Evolutionary conservation across 92 coral and sea anemone genomes (phyloP).

Genomic region (Epizoanthus rinbou): DNA sequence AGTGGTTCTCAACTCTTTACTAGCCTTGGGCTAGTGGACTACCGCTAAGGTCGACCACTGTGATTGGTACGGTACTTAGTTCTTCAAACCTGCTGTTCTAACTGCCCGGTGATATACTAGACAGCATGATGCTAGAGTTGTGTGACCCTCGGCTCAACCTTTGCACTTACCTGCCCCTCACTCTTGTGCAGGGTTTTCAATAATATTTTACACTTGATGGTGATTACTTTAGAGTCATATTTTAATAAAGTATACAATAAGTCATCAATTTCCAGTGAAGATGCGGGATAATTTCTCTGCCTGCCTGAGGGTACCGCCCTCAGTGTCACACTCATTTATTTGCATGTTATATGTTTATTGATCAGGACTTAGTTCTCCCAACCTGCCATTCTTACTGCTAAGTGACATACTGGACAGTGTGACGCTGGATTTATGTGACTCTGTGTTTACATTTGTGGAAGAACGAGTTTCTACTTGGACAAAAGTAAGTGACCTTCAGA

Average conservation of each 20-base stretch:
- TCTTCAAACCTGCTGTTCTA: slow-evolving; percentile 79
- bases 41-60: too few relatives aligned
- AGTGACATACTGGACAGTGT: slow-evolving; percentile 92
- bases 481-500: slow-evolving; percentile 53
- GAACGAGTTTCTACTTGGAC: slow-evolving; percentile 96
- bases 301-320: not conserved
- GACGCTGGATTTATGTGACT: slow-evolving; percentile 82
- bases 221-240: too few relatives aligned
- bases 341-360: not conserved
- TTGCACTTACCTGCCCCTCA: not conserved
- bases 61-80: slow-evolving; percentile 58
- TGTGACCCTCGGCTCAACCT: slow-evolving; percentile 70
- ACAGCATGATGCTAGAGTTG: slow-evolving; percentile 74
- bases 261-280: too few relatives aligned
- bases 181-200: too few relatives aligned
- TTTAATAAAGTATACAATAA: too few relatives aligned
- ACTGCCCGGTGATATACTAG: slow-evolving; percentile 85
- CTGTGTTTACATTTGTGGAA: slow-evolving; percentile 87
- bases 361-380: slow-evolving; percentile 78
- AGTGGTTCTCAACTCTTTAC: not conserved
- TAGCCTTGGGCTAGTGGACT: too few relatives aligned
- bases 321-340: not conserved
- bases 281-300: too few relatives aligned
- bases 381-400: slow-evolving; percentile 78
- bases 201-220: too few relatives aligned